Evolutionary conservation across 2,113 vertebrate genomes (phyloP).

Genomic region (Tetrao urogallus): DNA sequence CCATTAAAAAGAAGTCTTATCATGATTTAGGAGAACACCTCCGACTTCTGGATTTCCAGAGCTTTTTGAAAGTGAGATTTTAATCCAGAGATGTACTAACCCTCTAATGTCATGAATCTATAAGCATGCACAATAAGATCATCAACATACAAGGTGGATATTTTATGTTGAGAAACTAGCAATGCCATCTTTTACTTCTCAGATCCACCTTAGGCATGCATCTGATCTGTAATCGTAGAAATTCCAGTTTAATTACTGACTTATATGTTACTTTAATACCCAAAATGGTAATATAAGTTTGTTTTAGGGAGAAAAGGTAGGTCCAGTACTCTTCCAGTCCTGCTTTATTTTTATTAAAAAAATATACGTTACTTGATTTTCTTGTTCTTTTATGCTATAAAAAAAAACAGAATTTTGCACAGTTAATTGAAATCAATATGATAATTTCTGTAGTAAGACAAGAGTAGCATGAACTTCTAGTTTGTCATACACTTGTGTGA

Average conservation of each 20-base stretch:
- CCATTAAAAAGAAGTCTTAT: background rate
- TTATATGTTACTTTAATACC: background rate
- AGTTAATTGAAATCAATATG: background rate
- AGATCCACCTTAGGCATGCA: background rate
- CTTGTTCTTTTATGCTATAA: background rate
- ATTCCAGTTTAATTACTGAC: background rate
- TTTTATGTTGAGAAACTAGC: background rate
- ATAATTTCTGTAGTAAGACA: background rate
- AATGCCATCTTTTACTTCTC: background rate
- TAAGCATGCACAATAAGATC: background rate
- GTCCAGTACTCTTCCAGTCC: background rate
- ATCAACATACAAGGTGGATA: background rate
- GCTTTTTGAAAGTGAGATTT: background rate
- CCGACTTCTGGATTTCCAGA: background rate
- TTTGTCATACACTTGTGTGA: background rate
- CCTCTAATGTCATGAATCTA: background rate
- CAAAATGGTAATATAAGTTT: background rate
- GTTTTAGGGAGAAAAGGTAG: background rate
- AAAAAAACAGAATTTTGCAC: background rate
- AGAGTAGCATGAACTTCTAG: background rate
- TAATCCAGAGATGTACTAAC: background rate
- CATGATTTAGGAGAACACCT: background rate
- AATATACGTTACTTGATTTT: background rate
- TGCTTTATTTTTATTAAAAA: background rate
- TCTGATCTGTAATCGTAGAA: background rate